Conservation (phyloP, 2,888 invertebrate species). For the Drosophila meridiana region DNA sequence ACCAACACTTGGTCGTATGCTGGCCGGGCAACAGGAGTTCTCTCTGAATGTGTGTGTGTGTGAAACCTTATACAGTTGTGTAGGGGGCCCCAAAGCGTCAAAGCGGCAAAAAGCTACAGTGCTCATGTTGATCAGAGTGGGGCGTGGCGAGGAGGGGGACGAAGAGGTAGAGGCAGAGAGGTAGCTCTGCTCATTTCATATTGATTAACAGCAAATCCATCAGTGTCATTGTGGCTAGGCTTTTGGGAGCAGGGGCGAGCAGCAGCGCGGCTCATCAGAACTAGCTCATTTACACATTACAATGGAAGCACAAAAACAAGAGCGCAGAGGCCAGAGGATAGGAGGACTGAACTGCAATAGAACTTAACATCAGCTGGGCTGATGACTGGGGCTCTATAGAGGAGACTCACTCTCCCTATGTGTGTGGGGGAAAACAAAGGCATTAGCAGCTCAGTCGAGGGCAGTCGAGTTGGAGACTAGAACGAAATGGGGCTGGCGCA, state of each 20-base stretch:
- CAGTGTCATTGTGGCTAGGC: constrained; percentile 70
- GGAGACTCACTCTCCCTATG: not conserved
- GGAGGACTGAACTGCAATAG: constrained; percentile 33
- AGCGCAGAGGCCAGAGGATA: not conserved
- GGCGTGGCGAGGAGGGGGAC: not conserved
- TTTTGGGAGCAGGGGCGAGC: constrained; percentile 2
- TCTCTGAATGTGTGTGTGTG: not conserved
- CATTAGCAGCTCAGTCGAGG: constrained; percentile 23
- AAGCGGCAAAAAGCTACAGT: constrained; percentile 41
- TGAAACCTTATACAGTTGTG: constrained; percentile 1
- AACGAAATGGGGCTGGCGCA: constrained; percentile 24
- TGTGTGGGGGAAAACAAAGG: constrained; percentile 48
- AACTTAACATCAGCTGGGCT: constrained; percentile 32
- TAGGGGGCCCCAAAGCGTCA: constrained; percentile 41
- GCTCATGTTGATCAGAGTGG: not conserved
- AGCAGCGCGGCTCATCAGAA: constrained; percentile 47
- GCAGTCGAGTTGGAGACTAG: not conserved
- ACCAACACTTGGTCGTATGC: constrained; percentile 42
- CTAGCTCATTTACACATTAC: constrained; percentile 62
- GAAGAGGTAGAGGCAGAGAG: not conserved
- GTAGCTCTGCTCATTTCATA: constrained; percentile 66
- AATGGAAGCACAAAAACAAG: constrained; percentile 19
- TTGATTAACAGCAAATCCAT: constrained; percentile 81
- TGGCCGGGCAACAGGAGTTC: constrained; percentile 8
- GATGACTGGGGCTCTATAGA: constrained; percentile 1